A percentile compares a stretch with the other conserved stretches of the same genome.
Conservation (phyloP, 1,140 invertebrate species). For the Tribolium castaneum region DNA sequence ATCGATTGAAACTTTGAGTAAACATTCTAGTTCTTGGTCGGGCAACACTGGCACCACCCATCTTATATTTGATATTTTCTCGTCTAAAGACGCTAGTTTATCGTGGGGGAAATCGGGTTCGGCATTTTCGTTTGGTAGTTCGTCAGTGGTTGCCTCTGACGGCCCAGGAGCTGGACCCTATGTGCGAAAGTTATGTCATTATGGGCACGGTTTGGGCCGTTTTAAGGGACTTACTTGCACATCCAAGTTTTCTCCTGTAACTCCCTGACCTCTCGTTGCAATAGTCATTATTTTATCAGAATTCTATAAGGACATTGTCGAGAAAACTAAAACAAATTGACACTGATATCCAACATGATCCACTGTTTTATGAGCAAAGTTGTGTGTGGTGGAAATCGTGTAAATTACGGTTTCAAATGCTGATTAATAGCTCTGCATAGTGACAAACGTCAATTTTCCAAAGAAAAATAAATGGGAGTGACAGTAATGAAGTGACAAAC, state of each 20-base stretch:
- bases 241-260: conserved; percentile 70
- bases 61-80: conserved; percentile 93
- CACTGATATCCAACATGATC: not conserved
- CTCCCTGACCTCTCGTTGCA: conserved; percentile 72
- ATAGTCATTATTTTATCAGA: conserved; percentile 68
- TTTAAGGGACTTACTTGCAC: conserved; percentile 65
- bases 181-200: not conserved
- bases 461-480: conserved; percentile 61
- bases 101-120: conserved; percentile 86
- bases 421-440: conserved; percentile 20
- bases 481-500: conserved; percentile 53
- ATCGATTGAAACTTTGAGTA: conserved; percentile 90
- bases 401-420: not conserved
- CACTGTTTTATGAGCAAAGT: not conserved
- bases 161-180: conserved; percentile 60
- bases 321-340: conserved; percentile 46
- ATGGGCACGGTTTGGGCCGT: not conserved
- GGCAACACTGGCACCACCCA: conserved; percentile 98
- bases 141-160: conserved; percentile 64
- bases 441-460: conserved; percentile 57
- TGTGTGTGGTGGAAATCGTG: not conserved
- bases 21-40: conserved; percentile 93
- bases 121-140: conserved; percentile 65
- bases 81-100: conserved; percentile 89
- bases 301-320: conserved; percentile 56